Base-by-base conservation (phyloP, 2,797 vertebrate genomes). In the Tiaroga cobitis region DNA sequence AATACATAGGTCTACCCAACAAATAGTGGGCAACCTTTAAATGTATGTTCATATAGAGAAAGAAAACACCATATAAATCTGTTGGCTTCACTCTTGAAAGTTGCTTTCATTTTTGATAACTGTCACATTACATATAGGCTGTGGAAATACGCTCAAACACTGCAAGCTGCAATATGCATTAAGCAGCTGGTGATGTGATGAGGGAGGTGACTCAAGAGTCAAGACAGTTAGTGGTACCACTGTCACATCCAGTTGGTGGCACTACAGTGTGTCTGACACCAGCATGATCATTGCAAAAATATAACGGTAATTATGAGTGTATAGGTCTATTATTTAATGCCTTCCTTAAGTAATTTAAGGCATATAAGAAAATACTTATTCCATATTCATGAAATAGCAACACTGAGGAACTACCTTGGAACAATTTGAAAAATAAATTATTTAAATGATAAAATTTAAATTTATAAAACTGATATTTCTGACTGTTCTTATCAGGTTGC, bases 201-300 rank as follows among this genome's bases (percentile, higher is more conserved):
- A 63, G 61, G 16, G 16, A 79, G n/a, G 56, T 39, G 74, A 56
- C 6, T 80, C 26, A 18, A 32, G 26, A 65, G 61, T 81, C 39
- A 65, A 63, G n/a, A 29, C 8, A 34, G 24, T 56, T 41, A 43
- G 74, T 84, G 51, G 39, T 18, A 61, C 49, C 24, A 34, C 76
- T 73, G 76, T 63, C 77, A 73, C 54, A 63, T 85, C 77, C 83
- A 85, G 67, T 37, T 80, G 83, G 76, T 80, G 68, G 67, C 83
- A 84, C 63, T 84, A 69, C 74, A 85, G 67, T 78, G 81, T 75
- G 43, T 69, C 46, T 56, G 82, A 46, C 34, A 1, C 41, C 51
- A 63, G 34, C 41, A 78, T 0, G 4, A 43, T 37, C 63, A 56
- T 1, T 70, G 10, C 69, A 43, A n/a, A 70, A 11, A 76, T 41